phyloP scores from a whole-genome alignment of 2,113 vertebrate genomes.

The Panthera uncia region DNA sequence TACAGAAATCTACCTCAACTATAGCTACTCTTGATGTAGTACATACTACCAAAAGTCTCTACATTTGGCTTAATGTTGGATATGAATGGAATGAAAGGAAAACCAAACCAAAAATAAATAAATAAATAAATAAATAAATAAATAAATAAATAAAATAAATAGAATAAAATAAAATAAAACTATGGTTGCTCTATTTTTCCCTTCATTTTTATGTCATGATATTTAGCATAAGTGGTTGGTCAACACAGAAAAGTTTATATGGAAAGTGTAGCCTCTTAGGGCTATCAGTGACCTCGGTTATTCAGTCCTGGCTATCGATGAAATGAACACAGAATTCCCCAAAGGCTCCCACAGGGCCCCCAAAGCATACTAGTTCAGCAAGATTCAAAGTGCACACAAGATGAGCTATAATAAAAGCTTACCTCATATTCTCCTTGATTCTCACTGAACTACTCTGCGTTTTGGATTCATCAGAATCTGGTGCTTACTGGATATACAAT shows the following conservation, averaged over 20 bases:
- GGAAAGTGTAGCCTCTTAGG: not conserved
- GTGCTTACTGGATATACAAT: not conserved
- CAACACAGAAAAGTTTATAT: not conserved
- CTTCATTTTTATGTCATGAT: not conserved
- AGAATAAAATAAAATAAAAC: not conserved
- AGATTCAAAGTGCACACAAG: not conserved
- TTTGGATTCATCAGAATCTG: not conserved
- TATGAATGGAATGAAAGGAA: not conserved
- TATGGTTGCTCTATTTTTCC: not conserved
- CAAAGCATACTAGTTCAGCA: not conserved
- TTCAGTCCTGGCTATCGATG: not conserved
- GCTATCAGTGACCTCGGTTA: not conserved
- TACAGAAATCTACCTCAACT: not conserved
- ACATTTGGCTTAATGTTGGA: not conserved
- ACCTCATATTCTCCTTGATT: not conserved
- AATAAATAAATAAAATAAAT: not conserved
- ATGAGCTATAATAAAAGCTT: not conserved
- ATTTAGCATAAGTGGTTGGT: not conserved
- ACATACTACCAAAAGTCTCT: not conserved
- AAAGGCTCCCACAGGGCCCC: too few species aligned
- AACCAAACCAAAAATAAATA: too few species aligned
- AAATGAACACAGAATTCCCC: not conserved
- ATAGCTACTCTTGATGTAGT: not conserved
- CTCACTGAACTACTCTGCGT: not conserved
- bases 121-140: too few species aligned